Evolutionary conservation across 2,888 invertebrate species (phyloP), one percentile per base, ranked within the genome.

Genomic region (Hydriomena furcata): DNA sequence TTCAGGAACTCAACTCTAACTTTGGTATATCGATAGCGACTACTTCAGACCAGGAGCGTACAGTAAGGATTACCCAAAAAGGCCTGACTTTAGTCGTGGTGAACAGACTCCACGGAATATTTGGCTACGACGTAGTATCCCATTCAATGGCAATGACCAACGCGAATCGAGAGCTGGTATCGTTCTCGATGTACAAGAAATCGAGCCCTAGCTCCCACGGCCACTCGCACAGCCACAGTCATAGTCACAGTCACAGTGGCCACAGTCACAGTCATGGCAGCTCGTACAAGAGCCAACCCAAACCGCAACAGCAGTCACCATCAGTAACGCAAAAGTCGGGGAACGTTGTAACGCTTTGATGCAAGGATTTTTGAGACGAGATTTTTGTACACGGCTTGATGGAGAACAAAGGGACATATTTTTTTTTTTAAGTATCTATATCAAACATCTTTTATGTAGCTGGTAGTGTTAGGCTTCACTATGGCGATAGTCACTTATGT

Each of bases 81-180:
- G 87, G 90, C 0, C 59, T 90, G 2, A 89, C 90, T 0, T 63
- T 91, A 17, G 82, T 87, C 6, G 79, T 89, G 2, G 89, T 91
- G 24, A 91, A 91, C 67, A 74, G 88, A 3, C 71, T 91, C 1
- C 91, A 91, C 64, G 85, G 76, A 1, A 61, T 89, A n/a, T 75
- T 90, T 28, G 91, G 91, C 0, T 91, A 88, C 65, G 89, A 91
- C 65, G 90, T 91, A 7, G 76, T 88, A 0, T 90, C 90, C 0
- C 91, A 91, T 65, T 77, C 91, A 2, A 91, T 91, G 91, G 83
- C 89, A 1, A 89, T 91, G 84, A 89, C 90, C 11, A 89, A 88
- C 59, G 82, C 87, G 7, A 91, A 91, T 65, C 73, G 90, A 1
- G 91, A 91, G 65, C 75, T 90, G 25, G 71, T 90, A 35, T 89